Evolutionary conservation across 2,113 vertebrate genomes (phyloP), one percentile per base, ranked within the genome.

Genomic region (Nycticebus coucang): DNA sequence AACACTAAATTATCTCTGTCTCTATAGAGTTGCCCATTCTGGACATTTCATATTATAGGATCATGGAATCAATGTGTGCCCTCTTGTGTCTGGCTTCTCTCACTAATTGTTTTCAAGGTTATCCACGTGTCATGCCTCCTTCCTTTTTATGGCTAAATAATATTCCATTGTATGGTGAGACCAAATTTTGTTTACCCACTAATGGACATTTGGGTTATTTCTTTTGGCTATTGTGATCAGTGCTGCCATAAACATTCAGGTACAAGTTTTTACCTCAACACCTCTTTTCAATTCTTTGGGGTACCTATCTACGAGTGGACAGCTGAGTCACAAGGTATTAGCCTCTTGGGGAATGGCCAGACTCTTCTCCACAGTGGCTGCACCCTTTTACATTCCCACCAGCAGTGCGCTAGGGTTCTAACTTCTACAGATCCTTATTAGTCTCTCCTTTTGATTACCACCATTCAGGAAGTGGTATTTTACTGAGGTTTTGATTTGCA

Each of bases 41-140:
- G 26, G 64, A n/a, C 19, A 10, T 6, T 28, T 33, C 37, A 2
- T 7, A 4, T 7, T 15, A 57, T 0, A 14, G 75, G 53, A 6
- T 45, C 13, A 1, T 0, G 6, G 57, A 59, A 41, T 45, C 8
- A 0, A 11, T 0, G 14, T 0, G 11, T 0, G 8, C 21, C n/a
- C 78, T 79, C 41, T 15, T 1, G 50, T 14, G 64, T 5, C 59
- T 33, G n/a, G 21, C 37, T 26, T 66, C 72, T 11, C 15, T 35
- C 59, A 12, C 22, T 5, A 8, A 37, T 6, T 14, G 37, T 62
- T 8, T 14, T 30, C 86, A 57, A 7, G 28, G 45, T 13, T 62
- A 1, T 35, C 26, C 1, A 0, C 0, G 53, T 0, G 3, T 22
- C 71, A 11, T 3, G 37, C 64, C 7, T 28, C 57, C 2, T 9